Evolutionary conservation across 2,797 vertebrate genomes (phyloP).

Genomic region (Spondyliosoma cantharus): DNA sequence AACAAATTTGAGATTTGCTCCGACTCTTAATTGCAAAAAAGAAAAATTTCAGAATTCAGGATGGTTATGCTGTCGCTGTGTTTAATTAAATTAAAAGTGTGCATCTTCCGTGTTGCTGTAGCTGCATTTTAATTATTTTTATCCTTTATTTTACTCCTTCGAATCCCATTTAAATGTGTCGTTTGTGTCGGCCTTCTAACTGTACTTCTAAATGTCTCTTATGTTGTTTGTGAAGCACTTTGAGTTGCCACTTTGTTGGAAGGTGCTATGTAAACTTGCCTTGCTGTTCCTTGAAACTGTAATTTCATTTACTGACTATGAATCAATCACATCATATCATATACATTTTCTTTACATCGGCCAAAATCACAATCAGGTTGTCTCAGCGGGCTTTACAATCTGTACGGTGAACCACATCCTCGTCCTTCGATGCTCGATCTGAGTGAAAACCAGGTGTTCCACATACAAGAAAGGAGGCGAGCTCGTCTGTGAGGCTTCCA

Average conservation of each 20-base stretch:
- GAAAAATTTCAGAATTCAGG: background rate
- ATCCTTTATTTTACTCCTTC: background rate
- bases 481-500: background rate
- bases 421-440: too few relatives aligned
- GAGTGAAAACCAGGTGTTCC: background rate
- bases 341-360: too few relatives aligned
- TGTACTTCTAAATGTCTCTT: background rate
- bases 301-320: background rate
- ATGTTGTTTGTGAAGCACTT: background rate
- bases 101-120: background rate
- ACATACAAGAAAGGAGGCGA: background rate
- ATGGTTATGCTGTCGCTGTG: background rate
- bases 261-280: background rate
- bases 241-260: background rate
- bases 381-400: too few relatives aligned
- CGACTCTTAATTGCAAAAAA: too few relatives aligned
- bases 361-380: too few relatives aligned
- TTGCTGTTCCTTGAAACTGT: background rate
- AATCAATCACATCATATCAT: background rate
- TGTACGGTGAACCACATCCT: too few relatives aligned
- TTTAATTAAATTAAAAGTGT: background rate
- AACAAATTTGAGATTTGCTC: background rate
- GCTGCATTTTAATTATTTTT: background rate
- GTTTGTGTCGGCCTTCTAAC: background rate
- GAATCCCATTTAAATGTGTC: background rate